A percentile compares a stretch with the other conserved stretches of the same genome.
phyloP scores from a whole-genome alignment of 2,797 vertebrate species.

The Molothrus aeneus region DNA sequence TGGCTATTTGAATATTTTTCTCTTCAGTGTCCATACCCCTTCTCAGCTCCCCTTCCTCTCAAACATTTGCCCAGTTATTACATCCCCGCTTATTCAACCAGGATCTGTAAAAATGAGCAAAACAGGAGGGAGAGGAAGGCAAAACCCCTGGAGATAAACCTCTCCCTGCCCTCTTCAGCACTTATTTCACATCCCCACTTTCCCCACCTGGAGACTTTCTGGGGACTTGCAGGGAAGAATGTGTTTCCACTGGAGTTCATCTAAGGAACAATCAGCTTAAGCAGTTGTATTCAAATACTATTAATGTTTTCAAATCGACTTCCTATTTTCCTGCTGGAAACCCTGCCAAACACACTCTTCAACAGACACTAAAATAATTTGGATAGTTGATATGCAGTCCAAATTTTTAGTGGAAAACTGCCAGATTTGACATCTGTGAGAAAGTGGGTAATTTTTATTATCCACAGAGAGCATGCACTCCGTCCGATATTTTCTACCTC shows the following conservation, averaged over 20 bases:
- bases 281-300: conserved; percentile 81
- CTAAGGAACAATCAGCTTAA: conserved; percentile 74
- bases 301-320: conserved; percentile 82
- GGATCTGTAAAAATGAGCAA: background rate
- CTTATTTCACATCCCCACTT: conserved; percentile 4
- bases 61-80: background rate
- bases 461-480: conserved; percentile 76
- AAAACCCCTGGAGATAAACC: background rate
- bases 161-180: background rate
- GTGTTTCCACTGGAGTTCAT: conserved; percentile 58
- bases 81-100: background rate
- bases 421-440: conserved; percentile 84
- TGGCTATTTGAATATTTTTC: background rate
- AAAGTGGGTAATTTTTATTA: conserved; percentile 84
- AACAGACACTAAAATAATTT: conserved; percentile 83
- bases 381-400: conserved; percentile 81
- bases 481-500: conserved; percentile 74
- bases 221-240: conserved; percentile 32
- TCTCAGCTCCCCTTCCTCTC: background rate
- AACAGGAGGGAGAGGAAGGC: background rate
- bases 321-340: conserved; percentile 80
- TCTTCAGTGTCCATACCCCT: background rate
- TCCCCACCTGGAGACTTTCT: conserved; percentile 57
- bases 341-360: conserved; percentile 79
- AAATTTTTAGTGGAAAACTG: conserved; percentile 82